Conservation (phyloP, 1,140 invertebrate species). For the Drosophila carrolli region DNA sequence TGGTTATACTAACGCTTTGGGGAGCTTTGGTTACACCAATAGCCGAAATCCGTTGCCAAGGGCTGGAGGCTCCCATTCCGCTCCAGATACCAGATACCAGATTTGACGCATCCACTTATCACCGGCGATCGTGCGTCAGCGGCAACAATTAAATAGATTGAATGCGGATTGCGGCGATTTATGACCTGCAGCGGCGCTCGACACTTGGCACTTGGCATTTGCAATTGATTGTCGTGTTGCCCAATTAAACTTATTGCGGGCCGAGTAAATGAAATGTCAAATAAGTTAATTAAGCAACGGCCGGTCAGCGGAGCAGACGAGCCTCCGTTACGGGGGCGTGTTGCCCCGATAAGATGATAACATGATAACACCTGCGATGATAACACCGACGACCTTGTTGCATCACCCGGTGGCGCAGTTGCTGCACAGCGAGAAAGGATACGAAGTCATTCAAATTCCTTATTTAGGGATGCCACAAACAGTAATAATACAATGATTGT, state of each 20-base stretch:
- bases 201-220: slow-evolving; percentile 27
- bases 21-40: no score
- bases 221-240: slow-evolving; percentile 38
- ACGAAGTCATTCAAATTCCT: neutral
- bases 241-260: slow-evolving; percentile 57
- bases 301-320: slow-evolving; percentile 25
- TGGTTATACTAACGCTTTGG: no score
- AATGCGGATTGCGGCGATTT: slow-evolving; percentile 38
- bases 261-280: slow-evolving; percentile 66
- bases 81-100: slow-evolving; percentile 13
- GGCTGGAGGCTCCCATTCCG: neutral
- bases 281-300: slow-evolving; percentile 66
- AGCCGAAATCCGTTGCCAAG: slow-evolving; percentile 9
- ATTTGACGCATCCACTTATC: slow-evolving; percentile 24
- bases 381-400: slow-evolving; percentile 45
- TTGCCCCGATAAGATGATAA: slow-evolving; percentile 28
- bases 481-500: no score
- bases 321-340: slow-evolving; percentile 34
- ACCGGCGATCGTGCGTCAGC: slow-evolving; percentile 39
- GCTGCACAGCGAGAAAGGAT: slow-evolving; percentile 20
- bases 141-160: slow-evolving; percentile 48
- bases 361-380: neutral
- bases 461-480: neutral
- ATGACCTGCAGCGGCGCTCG: slow-evolving; percentile 15
- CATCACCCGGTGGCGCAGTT: slow-evolving; percentile 26